These are phyloP conservation scores for Miniopterus natalensis DNA, from an alignment of 2,113 vertebrate species.

Conservation along the genomic window DNA sequence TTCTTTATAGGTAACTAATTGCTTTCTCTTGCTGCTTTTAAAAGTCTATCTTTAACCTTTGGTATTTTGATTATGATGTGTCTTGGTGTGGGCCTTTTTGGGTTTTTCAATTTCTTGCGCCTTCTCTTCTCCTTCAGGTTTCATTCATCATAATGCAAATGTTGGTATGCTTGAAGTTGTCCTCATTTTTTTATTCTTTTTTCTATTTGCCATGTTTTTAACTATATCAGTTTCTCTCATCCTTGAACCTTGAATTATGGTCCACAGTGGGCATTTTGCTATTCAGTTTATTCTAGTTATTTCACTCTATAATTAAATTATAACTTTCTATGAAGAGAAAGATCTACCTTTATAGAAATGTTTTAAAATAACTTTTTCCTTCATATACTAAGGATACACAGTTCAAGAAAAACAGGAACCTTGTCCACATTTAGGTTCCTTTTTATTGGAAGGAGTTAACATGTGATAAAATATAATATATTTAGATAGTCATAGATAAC, in stretches of 20 bases:
- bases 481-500: neutral
- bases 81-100: no score
- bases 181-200: no score
- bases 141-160: no score
- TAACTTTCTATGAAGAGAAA: neutral
- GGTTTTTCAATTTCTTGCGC: no score
- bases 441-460: neutral
- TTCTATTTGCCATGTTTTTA: neutral
- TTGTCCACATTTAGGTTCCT: neutral
- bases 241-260: neutral
- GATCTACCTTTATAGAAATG: neutral
- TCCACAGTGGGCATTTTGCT: neutral
- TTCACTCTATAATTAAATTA: neutral
- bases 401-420: neutral
- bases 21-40: no score
- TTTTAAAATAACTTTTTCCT: neutral
- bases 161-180: no score
- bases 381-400: neutral
- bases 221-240: neutral
- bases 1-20: no score
- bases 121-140: no score
- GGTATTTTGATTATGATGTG: no score
- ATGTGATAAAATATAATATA: neutral
- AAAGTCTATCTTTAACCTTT: no score
- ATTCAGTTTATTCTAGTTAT: neutral